Evolutionary conservation across 2,797 vertebrate genomes (phyloP).

Genomic region (Etheostoma nigrum): DNA sequence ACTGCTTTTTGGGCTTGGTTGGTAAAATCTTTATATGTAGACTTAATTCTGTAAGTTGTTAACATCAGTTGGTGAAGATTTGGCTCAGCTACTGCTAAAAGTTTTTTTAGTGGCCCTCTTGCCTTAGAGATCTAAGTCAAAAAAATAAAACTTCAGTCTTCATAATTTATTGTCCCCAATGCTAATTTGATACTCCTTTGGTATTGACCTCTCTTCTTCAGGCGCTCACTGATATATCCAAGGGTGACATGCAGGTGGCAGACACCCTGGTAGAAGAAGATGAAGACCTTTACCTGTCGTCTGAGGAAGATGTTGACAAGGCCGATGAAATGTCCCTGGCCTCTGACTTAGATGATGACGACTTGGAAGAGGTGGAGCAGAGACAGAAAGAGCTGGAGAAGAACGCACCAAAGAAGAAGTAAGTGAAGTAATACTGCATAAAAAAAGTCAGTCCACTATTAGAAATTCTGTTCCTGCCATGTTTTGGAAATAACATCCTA

Average conservation of each 20-base stretch:
- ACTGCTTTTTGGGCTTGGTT: too few relatives aligned
- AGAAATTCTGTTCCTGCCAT: background rate
- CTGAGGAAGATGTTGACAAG: conserved; percentile 78
- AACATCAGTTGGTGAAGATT: background rate
- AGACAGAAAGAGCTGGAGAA: conserved; percentile 74
- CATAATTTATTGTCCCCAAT: background rate
- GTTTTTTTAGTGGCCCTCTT: background rate
- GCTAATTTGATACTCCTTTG: background rate
- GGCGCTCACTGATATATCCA: conserved; percentile 85
- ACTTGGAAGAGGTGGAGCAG: conserved; percentile 87
- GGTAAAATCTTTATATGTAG: background rate
- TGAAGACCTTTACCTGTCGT: conserved; percentile 88
- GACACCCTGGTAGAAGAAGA: conserved; percentile 83
- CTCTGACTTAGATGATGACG: conserved; percentile 92
- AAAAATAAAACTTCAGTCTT: background rate
- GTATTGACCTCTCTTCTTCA: conserved; percentile 34
- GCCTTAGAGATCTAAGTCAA: background rate
- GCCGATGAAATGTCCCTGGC: conserved; percentile 87
- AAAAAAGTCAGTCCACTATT: background rate
- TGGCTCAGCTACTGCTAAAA: background rate
- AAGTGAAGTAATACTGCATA: conserved; percentile 13
- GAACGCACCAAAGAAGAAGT: conserved; percentile 77
- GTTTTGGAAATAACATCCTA: background rate
- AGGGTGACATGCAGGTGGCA: conserved; percentile 92
- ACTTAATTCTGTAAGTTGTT: background rate